Evolutionary conservation across 2,113 vertebrate species (phyloP).

Genomic region (Herpetotheres cachinnans): DNA sequence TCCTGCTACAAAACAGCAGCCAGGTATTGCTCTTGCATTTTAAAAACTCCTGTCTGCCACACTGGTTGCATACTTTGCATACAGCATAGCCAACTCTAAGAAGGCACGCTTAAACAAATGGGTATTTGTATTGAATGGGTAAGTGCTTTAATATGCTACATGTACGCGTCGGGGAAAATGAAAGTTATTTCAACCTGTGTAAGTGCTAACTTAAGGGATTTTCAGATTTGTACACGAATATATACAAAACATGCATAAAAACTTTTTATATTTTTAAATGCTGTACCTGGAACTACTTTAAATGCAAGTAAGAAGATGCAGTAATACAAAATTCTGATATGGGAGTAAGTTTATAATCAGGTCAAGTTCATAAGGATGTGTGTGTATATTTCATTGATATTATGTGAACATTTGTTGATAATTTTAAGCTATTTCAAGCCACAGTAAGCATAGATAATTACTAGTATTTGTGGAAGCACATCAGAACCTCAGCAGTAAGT

Average conservation of each 20-base stretch:
- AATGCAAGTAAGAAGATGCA: background rate
- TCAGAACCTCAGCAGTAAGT: background rate
- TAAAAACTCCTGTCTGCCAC: background rate
- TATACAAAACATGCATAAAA: background rate
- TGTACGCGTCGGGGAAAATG: background rate
- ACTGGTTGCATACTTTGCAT: background rate
- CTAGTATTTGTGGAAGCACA: background rate
- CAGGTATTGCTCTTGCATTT: background rate
- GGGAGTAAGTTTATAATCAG: background rate
- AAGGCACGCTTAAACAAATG: background rate
- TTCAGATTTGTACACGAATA: background rate
- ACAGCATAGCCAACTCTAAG: background rate
- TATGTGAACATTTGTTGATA: background rate
- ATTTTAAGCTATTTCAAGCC: background rate
- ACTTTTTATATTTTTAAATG: background rate
- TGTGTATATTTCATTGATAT: background rate
- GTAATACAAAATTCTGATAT: background rate
- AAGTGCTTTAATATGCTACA: background rate
- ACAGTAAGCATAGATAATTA: background rate
- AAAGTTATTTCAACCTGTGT: background rate
- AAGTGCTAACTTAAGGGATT: background rate
- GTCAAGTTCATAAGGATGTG: background rate
- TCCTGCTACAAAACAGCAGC: background rate
- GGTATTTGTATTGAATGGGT: background rate
- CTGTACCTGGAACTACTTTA: background rate